Percentiles rank a stretch among this genome's conserved stretches.
Conservation (phyloP, 2,113 vertebrate genomes). For the Polyodon spathula region DNA sequence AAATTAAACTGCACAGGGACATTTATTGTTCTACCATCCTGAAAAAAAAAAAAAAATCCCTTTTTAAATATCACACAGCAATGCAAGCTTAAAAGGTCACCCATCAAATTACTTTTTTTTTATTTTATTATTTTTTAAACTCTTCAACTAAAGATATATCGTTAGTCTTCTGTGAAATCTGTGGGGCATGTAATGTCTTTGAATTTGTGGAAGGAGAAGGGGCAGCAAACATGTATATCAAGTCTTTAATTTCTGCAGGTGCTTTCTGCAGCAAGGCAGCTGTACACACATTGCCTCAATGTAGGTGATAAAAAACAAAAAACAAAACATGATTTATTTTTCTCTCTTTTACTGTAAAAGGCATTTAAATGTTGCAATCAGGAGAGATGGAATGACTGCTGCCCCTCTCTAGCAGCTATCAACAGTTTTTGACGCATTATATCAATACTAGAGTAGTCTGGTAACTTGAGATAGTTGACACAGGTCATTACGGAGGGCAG, state of each 20-base stretch:
- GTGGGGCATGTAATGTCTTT: slow-evolving; percentile 50
- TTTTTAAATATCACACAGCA: slow-evolving; percentile 96
- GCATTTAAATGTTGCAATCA: slow-evolving; percentile 83
- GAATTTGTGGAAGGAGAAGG: slow-evolving; percentile 66
- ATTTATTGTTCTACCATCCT: slow-evolving; percentile 79
- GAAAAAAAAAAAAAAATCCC: slow-evolving; percentile 75
- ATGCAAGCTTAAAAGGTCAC: slow-evolving; percentile 98
- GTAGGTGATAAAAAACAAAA: slow-evolving; percentile 91
- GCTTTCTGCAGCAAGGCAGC: slow-evolving; percentile 88
- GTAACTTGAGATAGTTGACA: slow-evolving; percentile 99
- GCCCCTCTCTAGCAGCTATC: slow-evolving; percentile 94
- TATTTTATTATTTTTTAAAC: slow-evolving; percentile 18
- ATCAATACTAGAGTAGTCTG: slow-evolving; percentile 97
- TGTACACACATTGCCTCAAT: slow-evolving; percentile 78
- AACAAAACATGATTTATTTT: slow-evolving; percentile 60
- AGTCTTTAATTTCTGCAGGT: slow-evolving; percentile 79
- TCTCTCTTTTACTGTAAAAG: slow-evolving; percentile 85
- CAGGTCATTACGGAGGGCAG: slow-evolving; percentile 98
- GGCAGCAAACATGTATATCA: slow-evolving; percentile 61
- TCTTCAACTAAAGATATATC: slow-evolving; percentile 57
- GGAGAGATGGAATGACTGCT: slow-evolving; percentile 99
- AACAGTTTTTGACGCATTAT: slow-evolving; percentile 99
- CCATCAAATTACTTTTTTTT: slow-evolving; percentile 30
- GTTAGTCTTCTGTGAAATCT: slow-evolving; percentile 48
- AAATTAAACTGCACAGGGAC: slow-evolving; percentile 65